These are phyloP conservation scores for Penaeus vannamei DNA, from an alignment of 1,140 invertebrate species.

Conservation along the genomic window DNA sequence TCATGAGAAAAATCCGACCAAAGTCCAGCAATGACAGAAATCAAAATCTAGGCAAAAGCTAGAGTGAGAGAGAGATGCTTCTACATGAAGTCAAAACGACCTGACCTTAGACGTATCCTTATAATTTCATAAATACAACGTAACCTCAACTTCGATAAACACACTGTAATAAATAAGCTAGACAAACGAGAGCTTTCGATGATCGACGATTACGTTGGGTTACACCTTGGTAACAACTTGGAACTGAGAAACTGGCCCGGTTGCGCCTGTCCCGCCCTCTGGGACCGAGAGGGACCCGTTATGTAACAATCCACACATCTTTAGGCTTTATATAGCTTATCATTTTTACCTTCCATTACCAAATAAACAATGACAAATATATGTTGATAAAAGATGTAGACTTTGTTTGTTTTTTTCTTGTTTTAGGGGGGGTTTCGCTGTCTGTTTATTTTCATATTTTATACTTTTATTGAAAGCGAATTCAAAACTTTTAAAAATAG, in stretches of 20 bases:
- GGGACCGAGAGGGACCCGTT: background rate
- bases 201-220: slow-evolving; percentile 66
- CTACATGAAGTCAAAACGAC: slow-evolving; percentile 62
- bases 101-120: slow-evolving; percentile 56
- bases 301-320: background rate
- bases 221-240: slow-evolving; percentile 64
- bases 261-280: slow-evolving; percentile 50
- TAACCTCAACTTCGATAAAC: slow-evolving; percentile 65
- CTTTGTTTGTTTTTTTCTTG: too few species aligned
- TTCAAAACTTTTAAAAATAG: too few species aligned
- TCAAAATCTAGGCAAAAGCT: slow-evolving; percentile 25
- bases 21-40: slow-evolving; percentile 43
- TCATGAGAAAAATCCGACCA: slow-evolving; percentile 45
- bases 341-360: background rate
- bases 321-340: background rate
- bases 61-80: slow-evolving; percentile 36
- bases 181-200: slow-evolving; percentile 64
- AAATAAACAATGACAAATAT: slow-evolving; percentile 1
- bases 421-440: too few species aligned
- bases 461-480: too few species aligned
- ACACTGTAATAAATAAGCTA: slow-evolving; percentile 66
- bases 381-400: too few species aligned
- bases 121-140: slow-evolving; percentile 62
- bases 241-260: slow-evolving; percentile 58
- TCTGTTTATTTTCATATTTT: too few species aligned